phyloP scores from a whole-genome alignment of 2,113 vertebrate species.

The Delphinapterus leucas region DNA sequence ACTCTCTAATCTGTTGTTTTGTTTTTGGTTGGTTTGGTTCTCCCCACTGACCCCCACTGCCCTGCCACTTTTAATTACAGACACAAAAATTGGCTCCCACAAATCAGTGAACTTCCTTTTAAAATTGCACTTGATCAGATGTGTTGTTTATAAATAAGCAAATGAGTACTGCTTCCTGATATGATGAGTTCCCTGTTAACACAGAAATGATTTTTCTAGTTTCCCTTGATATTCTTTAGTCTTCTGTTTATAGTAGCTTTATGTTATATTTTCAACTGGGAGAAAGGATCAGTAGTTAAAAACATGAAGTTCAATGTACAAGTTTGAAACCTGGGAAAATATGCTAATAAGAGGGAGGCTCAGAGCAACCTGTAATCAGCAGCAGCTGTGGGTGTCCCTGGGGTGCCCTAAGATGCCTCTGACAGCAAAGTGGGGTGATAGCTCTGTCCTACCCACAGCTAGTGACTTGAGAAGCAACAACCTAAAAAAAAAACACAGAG shows the following conservation, averaged over 20 bases:
- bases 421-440: not conserved
- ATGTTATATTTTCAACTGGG: slow-evolving; percentile 18
- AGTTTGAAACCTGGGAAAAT: slow-evolving; percentile 14
- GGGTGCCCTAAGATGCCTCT: not conserved
- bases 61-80: slow-evolving; percentile 6
- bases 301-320: not conserved
- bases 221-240: slow-evolving; percentile 3
- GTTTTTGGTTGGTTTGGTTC: not conserved
- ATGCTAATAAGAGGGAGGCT: not conserved
- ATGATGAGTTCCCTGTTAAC: not conserved
- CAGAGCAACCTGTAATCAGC: not conserved
- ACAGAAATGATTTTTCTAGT: slow-evolving; percentile 33
- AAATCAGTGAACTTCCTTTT: slow-evolving; percentile 10
- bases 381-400: not conserved
- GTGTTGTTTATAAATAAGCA: not conserved
- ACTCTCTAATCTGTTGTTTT: not conserved
- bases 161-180: not conserved
- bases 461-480: not conserved
- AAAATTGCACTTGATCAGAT: not conserved
- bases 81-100: not conserved
- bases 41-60: not conserved
- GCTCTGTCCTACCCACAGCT: not conserved
- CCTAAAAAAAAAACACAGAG: not conserved
- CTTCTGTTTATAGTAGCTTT: not conserved
- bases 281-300: slow-evolving; percentile 11